A percentile compares a stretch with the other conserved stretches of the same genome.
These are phyloP conservation scores for Echiichthys vipera DNA, from an alignment of 2,797 vertebrate species.

Conservation along the genomic window DNA sequence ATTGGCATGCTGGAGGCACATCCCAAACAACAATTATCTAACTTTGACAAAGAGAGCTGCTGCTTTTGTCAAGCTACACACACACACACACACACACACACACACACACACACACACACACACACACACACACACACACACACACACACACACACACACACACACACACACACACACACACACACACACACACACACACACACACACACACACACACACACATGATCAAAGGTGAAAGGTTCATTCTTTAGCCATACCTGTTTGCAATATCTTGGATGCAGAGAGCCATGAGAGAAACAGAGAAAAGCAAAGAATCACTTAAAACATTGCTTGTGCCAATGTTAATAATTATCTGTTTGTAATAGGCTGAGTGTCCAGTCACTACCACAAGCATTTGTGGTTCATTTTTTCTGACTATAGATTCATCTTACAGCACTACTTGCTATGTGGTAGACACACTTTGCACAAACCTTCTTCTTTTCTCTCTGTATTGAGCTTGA, in stretches of 20 bases:
- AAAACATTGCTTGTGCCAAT: not conserved
- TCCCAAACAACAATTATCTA: not conserved
- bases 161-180: too few relatives aligned
- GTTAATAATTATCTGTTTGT: constrained; percentile 5
- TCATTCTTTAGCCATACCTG: constrained; percentile 3
- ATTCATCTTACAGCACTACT: constrained; percentile 10
- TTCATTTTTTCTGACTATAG: not conserved
- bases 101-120: too few relatives aligned
- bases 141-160: too few relatives aligned
- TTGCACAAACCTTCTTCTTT: not conserved
- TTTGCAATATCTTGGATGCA: not conserved
- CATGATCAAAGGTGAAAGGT: constrained; percentile 9
- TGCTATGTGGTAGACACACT: constrained; percentile 1
- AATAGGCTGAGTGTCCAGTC: not conserved
- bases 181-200: too few relatives aligned
- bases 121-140: too few relatives aligned
- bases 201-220: constrained; percentile 12
- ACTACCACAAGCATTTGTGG: not conserved
- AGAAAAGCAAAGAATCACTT: not conserved
- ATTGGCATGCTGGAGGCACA: constrained; percentile 26
- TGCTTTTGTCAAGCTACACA: constrained; percentile 8
- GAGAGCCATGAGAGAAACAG: not conserved
- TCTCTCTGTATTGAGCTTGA: not conserved
- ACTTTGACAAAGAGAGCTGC: constrained; percentile 2
- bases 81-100: too few relatives aligned